Evolutionary conservation across 2,113 vertebrate species (phyloP), one percentile per base, ranked within the genome.

Genomic region (Notiomystis cincta): DNA sequence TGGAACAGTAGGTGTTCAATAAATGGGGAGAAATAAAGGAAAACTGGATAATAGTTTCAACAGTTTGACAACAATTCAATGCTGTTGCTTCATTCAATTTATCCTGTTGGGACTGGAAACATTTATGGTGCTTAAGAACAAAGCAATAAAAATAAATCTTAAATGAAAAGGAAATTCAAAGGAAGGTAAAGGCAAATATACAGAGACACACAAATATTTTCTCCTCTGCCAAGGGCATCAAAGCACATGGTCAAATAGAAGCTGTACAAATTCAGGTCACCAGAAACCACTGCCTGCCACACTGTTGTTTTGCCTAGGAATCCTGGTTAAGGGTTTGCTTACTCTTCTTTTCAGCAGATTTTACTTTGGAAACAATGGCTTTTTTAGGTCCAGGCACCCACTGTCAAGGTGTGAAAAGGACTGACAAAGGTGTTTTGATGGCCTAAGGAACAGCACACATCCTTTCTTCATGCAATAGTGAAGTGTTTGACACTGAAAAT

Each of bases 1-100:
- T 23, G 11, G 57, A 94, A 95, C 85, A 84, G 71, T 75, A 78
- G 80, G 75, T 87, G 45, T 86, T 82, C 95, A 84, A 70, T 85
- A 89, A 88, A 91, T 5, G 3, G 16, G 4, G 48, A 45, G 14
- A 90, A 89, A 94, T 72, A 92, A 93, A 94, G 56, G 33, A 78
- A 88, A 92, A 38, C 27, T 23, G 16, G 44, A 61, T 3, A 5
- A 69, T 54, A 82, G 82, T 60, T 83, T 86, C 54, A 95, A 80
- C 44, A 88, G 53, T 76, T 89, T 0, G 0, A 71, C 61, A 87
- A 73, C 42, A 81, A 77, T 91, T 95, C 75, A 93, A 3, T 53
- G 38, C 33, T 87, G 35, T 57, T 80, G 38, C 56, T 94, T 78
- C 72, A 57, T 82, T 97, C 86, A 76, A 1, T 93, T 93, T 87